Percentiles rank a stretch among this genome's conserved stretches.
Conservation (phyloP, 2,888 invertebrate species). For the Sericinus montela region DNA sequence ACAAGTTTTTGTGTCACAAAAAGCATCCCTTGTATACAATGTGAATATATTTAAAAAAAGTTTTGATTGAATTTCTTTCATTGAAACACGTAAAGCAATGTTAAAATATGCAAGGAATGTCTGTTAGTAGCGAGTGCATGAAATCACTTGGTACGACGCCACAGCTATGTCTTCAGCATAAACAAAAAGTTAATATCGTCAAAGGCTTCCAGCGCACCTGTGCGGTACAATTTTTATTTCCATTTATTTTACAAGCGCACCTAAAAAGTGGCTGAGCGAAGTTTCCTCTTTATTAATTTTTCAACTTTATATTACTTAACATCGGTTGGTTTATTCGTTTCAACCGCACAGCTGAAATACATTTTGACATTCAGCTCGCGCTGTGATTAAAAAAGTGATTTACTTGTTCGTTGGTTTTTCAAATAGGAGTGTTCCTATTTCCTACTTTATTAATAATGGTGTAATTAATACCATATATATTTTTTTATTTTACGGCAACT, state of each 20-base stretch:
- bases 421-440: too few species aligned
- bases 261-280: slow-evolving; percentile 70
- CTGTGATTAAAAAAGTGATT: slow-evolving; percentile 5
- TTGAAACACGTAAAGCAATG: slow-evolving; percentile 10
- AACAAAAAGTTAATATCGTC: slow-evolving; percentile 76
- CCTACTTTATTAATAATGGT: too few species aligned
- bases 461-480: too few species aligned
- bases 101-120: slow-evolving; percentile 10
- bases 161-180: slow-evolving; percentile 29
- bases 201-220: slow-evolving; percentile 75
- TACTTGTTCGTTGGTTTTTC: background rate
- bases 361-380: slow-evolving; percentile 10
- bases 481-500: too few species aligned
- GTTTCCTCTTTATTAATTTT: slow-evolving; percentile 79
- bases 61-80: slow-evolving; percentile 15
- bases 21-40: slow-evolving; percentile 2
- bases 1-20: slow-evolving; percentile 15
- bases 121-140: slow-evolving; percentile 16
- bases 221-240: slow-evolving; percentile 75
- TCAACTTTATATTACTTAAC: slow-evolving; percentile 78
- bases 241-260: slow-evolving; percentile 77
- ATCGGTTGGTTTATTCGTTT: slow-evolving; percentile 64
- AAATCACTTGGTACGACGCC: slow-evolving; percentile 26
- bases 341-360: slow-evolving; percentile 25
- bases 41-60: slow-evolving; percentile 5